Conservation (phyloP, 2,888 invertebrate genomes). For the Rotaria sp. region DNA sequence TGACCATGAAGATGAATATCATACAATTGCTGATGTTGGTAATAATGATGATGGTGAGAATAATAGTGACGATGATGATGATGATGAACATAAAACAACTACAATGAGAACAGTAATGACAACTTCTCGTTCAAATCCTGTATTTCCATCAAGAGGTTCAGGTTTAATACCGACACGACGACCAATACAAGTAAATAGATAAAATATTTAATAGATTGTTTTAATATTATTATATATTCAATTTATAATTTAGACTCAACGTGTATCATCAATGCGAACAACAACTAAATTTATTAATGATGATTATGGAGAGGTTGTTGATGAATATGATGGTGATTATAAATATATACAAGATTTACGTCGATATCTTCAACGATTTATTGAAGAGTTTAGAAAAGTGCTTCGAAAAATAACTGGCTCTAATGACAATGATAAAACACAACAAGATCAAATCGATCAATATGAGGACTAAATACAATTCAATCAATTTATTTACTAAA, state of each 20-base stretch:
- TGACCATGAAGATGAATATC: background rate
- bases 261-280: background rate
- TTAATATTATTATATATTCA: background rate
- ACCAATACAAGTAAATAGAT: background rate
- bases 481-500: background rate
- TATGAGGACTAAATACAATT: background rate
- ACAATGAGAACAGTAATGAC: background rate
- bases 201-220: background rate
- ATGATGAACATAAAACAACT: background rate
- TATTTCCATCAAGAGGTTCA: background rate
- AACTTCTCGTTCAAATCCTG: background rate
- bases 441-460: background rate
- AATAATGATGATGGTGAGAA: background rate
- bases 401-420: background rate
- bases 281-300: too few relatives aligned
- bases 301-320: background rate
- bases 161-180: background rate
- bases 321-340: background rate
- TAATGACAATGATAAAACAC: background rate
- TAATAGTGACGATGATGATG: background rate
- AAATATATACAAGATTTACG: background rate
- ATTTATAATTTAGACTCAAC: background rate
- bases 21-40: too few relatives aligned
- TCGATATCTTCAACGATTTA: background rate
- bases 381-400: background rate